These are phyloP conservation scores for Ia io DNA, from an alignment of 2,113 vertebrate species.

Conservation along the genomic window DNA sequence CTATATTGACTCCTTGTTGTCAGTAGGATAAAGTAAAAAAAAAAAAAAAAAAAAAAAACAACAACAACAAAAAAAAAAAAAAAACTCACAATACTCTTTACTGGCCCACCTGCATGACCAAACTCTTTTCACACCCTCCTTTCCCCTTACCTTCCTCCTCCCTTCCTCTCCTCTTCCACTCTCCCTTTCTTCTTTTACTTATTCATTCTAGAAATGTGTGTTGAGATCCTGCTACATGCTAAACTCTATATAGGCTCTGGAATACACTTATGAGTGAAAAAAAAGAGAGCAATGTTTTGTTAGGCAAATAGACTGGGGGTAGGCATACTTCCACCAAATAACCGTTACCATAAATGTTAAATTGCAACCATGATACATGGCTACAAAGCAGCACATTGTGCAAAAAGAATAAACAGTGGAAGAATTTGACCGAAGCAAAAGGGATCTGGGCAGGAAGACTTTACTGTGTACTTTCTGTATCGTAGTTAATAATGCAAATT, in stretches of 20 bases:
- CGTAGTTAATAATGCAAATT: neutral
- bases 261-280: neutral
- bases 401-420: neutral
- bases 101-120: neutral
- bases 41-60: neutral
- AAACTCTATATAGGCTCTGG: neutral
- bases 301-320: neutral
- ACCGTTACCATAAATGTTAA: neutral
- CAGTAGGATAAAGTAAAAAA: neutral
- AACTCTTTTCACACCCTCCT: neutral
- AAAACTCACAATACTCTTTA: neutral
- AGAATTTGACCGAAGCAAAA: neutral
- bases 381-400: neutral
- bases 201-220: neutral
- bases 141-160: neutral
- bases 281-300: neutral
- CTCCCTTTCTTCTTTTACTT: neutral
- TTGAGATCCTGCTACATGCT: neutral
- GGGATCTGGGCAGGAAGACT: neutral
- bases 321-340: neutral
- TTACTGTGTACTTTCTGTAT: neutral
- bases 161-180: neutral
- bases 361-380: neutral
- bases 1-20: neutral
- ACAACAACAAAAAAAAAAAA: neutral